phyloP scores from a whole-genome alignment of 2,888 invertebrate species.

The Nudaria mundana region DNA sequence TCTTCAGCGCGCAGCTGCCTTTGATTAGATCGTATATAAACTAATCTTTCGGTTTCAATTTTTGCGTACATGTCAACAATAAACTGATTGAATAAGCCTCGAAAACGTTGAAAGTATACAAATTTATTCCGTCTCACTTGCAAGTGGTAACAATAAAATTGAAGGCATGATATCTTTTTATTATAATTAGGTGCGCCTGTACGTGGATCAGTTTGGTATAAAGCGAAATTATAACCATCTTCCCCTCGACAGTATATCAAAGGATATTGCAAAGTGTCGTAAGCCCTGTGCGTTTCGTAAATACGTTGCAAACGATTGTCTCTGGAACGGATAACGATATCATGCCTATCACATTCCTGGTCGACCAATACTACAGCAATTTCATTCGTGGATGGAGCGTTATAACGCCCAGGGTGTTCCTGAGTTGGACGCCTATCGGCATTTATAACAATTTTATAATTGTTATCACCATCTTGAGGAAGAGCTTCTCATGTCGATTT shows the following conservation, averaged over 20 bases:
- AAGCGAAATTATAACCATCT: conserved; percentile 7
- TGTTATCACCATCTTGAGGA: conserved; percentile 1
- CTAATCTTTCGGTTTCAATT: not conserved
- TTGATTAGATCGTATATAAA: not conserved
- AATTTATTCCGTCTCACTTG: not conserved
- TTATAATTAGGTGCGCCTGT: conserved; percentile 1
- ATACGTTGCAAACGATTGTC: conserved; percentile 8
- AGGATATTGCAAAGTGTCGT: conserved; percentile 3
- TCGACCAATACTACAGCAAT: conserved; percentile 7
- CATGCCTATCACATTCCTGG: conserved; percentile 6
- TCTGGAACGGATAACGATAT: conserved; percentile 3
- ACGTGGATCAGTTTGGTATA: not conserved
- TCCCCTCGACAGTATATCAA: conserved; percentile 4
- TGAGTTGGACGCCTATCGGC: conserved; percentile 7
- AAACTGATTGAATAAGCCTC: not conserved
- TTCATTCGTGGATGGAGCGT: conserved; percentile 6
- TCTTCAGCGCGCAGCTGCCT: not conserved
- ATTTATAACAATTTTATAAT: conserved; percentile 8
- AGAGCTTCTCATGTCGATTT: conserved; percentile 20
- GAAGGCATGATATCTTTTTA: conserved; percentile 1
- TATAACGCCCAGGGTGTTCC: conserved; percentile 7
- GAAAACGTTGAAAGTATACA: not conserved
- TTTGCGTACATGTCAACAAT: not conserved
- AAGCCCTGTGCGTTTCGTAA: conserved; percentile 4
- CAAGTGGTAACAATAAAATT: conserved; percentile 3